These are phyloP conservation scores for Cosmopolites sordidus DNA, from an alignment of 2,888 invertebrate species.

Conservation along the genomic window DNA sequence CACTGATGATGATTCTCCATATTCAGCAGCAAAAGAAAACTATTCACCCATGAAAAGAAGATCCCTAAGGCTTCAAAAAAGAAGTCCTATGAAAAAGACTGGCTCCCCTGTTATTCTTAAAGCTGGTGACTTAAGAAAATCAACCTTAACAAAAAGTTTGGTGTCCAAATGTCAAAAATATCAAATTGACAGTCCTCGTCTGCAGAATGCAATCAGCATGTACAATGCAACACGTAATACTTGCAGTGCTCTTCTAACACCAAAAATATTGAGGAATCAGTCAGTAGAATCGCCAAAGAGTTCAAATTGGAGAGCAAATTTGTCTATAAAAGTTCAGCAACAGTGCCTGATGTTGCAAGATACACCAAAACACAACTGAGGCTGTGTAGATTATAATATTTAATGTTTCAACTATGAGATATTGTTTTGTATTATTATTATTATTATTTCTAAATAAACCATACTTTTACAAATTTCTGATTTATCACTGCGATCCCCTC, in stretches of 20 bases:
- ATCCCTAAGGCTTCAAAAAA: constrained; percentile 10
- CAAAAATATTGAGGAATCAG: constrained; percentile 7
- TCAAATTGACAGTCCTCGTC: constrained; percentile 13
- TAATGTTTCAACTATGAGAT: too few relatives aligned
- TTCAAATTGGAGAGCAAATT: constrained; percentile 5
- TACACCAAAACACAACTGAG: constrained; percentile 13
- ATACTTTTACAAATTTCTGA: too few relatives aligned
- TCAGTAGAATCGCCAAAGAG: not conserved
- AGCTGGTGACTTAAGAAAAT: constrained; percentile 16
- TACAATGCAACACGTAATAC: constrained; percentile 10
- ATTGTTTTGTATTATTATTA: too few relatives aligned
- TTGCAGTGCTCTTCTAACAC: constrained; percentile 11
- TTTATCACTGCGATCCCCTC: too few relatives aligned
- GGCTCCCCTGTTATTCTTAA: constrained; percentile 15
- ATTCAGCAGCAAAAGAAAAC: constrained; percentile 7
- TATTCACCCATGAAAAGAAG: constrained; percentile 8
- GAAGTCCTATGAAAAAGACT: constrained; percentile 2
- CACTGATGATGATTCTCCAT: not conserved
- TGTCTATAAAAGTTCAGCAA: constrained; percentile 15
- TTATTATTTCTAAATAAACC: too few relatives aligned
- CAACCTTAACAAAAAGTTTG: constrained; percentile 16
- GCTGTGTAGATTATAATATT: not conserved
- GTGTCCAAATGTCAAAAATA: constrained; percentile 17
- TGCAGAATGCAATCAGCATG: constrained; percentile 10
- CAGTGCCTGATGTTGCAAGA: constrained; percentile 16